Evolutionary conservation across 2,113 vertebrate species (phyloP).

Genomic region (Phyllostomus hastatus): DNA sequence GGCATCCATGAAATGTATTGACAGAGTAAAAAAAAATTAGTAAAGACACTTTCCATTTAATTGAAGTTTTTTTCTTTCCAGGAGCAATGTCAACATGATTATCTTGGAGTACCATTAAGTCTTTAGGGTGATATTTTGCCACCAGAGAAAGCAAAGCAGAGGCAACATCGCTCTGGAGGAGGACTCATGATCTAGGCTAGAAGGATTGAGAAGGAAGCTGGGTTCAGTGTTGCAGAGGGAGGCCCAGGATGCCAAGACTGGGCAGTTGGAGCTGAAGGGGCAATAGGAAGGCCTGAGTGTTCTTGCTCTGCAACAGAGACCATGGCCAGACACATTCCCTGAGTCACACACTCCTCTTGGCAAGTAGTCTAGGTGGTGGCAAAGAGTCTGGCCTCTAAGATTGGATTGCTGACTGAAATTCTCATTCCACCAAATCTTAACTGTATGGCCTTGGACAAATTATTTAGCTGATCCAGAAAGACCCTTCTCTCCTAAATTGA

Average conservation of each 20-base stretch:
- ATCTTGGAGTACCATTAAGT: not conserved
- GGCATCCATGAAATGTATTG: accelerated
- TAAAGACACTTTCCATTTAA: not conserved
- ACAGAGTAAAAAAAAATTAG: not conserved
- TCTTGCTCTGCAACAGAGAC: not conserved
- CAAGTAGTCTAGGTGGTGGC: not conserved
- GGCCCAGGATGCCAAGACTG: not conserved
- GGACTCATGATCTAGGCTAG: not conserved
- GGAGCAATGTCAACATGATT: not conserved
- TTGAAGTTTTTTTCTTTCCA: not conserved
- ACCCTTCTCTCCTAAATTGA: not conserved
- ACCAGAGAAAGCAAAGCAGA: not conserved
- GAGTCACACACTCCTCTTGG: not conserved
- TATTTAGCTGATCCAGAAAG: not conserved
- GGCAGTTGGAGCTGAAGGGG: not conserved
- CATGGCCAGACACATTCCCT: not conserved
- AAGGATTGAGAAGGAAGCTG: not conserved
- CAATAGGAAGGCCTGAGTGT: accelerated
- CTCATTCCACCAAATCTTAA: not conserved
- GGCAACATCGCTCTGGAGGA: not conserved
- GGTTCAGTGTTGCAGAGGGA: accelerated
- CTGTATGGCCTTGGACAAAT: not conserved
- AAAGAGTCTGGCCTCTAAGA: not conserved
- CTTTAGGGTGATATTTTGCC: not conserved
- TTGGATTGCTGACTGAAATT: too few species aligned